A percentile compares a stretch with the other conserved stretches of the same genome.
phyloP scores from a whole-genome alignment of 2,113 vertebrate genomes.

The Ctenodactylus gundi region DNA sequence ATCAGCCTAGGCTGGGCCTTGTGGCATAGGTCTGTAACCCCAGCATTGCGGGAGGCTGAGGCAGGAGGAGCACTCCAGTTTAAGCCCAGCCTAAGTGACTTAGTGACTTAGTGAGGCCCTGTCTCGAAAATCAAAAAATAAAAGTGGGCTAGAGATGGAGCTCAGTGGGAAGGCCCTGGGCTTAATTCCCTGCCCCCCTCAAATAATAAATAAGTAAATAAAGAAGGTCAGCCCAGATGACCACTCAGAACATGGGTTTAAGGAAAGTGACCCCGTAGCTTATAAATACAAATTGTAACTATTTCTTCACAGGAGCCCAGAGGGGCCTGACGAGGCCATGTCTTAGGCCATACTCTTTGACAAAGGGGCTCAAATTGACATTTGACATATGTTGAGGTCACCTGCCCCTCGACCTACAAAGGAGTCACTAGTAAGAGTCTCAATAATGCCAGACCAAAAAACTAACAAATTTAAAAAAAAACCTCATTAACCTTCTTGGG shows the following conservation, averaged over 20 bases:
- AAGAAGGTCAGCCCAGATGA: too few relatives aligned
- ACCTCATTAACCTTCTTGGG: not conserved
- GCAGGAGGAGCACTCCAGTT: too few relatives aligned
- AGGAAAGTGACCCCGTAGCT: not conserved
- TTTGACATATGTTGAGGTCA: not conserved
- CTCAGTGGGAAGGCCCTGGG: too few relatives aligned
- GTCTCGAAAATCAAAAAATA: too few relatives aligned
- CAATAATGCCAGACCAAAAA: not conserved
- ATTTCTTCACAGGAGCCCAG: not conserved
- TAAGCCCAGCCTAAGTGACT: too few relatives aligned
- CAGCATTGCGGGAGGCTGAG: too few relatives aligned
- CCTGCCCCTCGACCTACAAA: not conserved
- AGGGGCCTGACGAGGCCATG: not conserved
- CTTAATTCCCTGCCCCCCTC: too few relatives aligned
- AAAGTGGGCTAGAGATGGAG: too few relatives aligned
- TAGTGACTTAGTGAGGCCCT: too few relatives aligned
- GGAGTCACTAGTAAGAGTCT: not conserved
- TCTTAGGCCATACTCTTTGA: not conserved
- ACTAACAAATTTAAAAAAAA: not conserved
- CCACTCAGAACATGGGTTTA: conserved; percentile 6
- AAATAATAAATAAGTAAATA: too few relatives aligned
- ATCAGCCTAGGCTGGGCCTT: not conserved
- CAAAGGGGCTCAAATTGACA: not conserved
- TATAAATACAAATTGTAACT: not conserved
- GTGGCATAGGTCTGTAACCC: too few relatives aligned